Evolutionary conservation across 2,888 invertebrate species (phyloP).

Genomic region (Proisotoma minuta): DNA sequence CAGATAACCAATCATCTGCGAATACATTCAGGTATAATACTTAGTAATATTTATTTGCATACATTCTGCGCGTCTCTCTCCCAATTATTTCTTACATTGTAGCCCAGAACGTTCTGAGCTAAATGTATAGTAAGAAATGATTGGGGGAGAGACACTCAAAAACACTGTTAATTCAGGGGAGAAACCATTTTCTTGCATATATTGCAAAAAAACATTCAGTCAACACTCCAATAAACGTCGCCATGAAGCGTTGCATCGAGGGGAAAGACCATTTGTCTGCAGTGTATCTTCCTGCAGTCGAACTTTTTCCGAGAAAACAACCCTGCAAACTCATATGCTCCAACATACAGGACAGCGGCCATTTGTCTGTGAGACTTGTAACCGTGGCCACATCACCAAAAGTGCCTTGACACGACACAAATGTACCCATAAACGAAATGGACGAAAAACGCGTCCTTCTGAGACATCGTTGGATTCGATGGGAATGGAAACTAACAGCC

Average conservation of each 20-base stretch:
- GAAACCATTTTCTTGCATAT: conserved; percentile 13
- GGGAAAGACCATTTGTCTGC: conserved; percentile 21
- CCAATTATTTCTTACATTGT: too few relatives aligned
- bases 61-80: too few relatives aligned
- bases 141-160: too few relatives aligned
- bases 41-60: background rate
- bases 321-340: conserved; percentile 21
- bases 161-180: conserved; percentile 5
- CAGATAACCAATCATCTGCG: conserved; percentile 22
- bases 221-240: conserved; percentile 21
- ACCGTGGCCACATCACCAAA: conserved; percentile 21
- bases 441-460: too few relatives aligned
- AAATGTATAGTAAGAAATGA: too few relatives aligned
- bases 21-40: conserved; percentile 10
- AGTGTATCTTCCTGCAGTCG: conserved; percentile 13
- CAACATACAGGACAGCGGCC: conserved; percentile 28
- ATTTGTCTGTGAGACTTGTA: conserved; percentile 17
- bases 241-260: conserved; percentile 22
- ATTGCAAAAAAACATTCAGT: conserved; percentile 17
- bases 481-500: too few relatives aligned
- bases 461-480: too few relatives aligned
- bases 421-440: conserved; percentile 1
- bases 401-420: conserved; percentile 22
- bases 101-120: too few relatives aligned
- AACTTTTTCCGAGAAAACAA: conserved; percentile 23